Percentiles rank a stretch among this genome's conserved stretches.
These are phyloP conservation scores for Loxodonta africana DNA, from an alignment of 2,113 vertebrate genomes.

Conservation along the genomic window DNA sequence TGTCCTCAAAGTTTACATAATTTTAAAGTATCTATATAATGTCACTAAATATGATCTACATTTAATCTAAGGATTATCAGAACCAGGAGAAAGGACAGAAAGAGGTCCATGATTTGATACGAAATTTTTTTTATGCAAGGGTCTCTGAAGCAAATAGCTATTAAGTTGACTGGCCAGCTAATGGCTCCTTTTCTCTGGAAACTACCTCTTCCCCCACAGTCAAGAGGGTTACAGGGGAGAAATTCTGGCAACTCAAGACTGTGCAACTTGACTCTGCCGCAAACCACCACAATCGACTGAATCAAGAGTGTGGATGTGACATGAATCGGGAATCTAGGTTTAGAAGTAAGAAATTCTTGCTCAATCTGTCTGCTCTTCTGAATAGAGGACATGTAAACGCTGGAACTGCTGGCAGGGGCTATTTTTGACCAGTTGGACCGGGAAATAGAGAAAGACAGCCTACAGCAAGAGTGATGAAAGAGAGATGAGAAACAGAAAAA, in stretches of 20 bases:
- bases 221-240: not conserved
- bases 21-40: not conserved
- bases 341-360: slow-evolving; percentile 70
- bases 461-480: slow-evolving; percentile 66
- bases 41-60: not conserved
- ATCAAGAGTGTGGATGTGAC: not conserved
- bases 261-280: not conserved
- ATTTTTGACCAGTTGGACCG: slow-evolving; percentile 79
- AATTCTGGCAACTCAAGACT: not conserved
- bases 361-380: slow-evolving; percentile 76
- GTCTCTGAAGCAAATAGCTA: slow-evolving; percentile 29
- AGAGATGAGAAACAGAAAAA: slow-evolving; percentile 2
- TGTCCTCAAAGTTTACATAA: not conserved
- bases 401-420: slow-evolving; percentile 73
- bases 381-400: slow-evolving; percentile 75
- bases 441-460: slow-evolving; percentile 70
- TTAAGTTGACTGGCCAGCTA: not conserved
- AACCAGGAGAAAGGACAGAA: slow-evolving; percentile 17
- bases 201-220: not conserved
- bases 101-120: slow-evolving; percentile 16
- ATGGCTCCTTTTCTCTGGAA: not conserved
- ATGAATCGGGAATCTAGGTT: slow-evolving; percentile 55
- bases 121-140: slow-evolving; percentile 7
- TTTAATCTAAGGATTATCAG: not conserved
- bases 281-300: not conserved